Evolutionary conservation across 2,888 invertebrate species (phyloP), one percentile per base, ranked within the genome.

Genomic region (Synergus gifuensis): DNA sequence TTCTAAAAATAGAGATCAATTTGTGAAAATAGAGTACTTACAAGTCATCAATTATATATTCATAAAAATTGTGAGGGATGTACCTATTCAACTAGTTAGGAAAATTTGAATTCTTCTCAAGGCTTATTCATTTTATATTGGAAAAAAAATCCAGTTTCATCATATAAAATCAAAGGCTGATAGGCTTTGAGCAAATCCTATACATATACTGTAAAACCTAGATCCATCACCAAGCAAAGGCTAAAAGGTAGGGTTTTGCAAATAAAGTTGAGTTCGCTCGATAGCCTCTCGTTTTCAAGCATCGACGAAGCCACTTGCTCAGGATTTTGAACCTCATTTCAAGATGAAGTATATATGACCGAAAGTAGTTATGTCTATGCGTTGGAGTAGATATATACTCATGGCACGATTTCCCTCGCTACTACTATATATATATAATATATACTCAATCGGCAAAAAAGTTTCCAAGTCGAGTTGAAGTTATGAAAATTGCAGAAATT

Each of bases 221-320:
- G 77, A 80, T 80, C 73, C 79, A 76, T 79, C 64, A 69, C 44
- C 49, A 76, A 64, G 18, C 67, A 78, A 79, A 58, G 69, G 69
- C 49, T 36, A 49, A 69, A 22, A 79, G 58, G 78, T 76, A 78
- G 69, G 66, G 69, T 77, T 80, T 40, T 62, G 76, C 78, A 58
- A 76, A 83, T 77, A 82, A 79, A 81, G 79, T 79, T 77, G 78
- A 78, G 76, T 28, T 81, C 67, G 76, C 64, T 80, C 81, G 82
- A 82, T 82, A 78, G 79, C 64, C 82, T 67, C 81, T 79, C 82
- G 58, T 81, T 77, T 81, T 81, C 80, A 64, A 76, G 79, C 77
- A 80, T 78, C 73, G 66, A 63, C 78, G 67, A 80, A 78, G 54
- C 42, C 28, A 64, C 63, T 64, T 69, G 46, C 69, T 58, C 62